These are phyloP conservation scores for Chelidonichthys spinosus DNA, from an alignment of 2,797 vertebrate species.

Conservation along the genomic window DNA sequence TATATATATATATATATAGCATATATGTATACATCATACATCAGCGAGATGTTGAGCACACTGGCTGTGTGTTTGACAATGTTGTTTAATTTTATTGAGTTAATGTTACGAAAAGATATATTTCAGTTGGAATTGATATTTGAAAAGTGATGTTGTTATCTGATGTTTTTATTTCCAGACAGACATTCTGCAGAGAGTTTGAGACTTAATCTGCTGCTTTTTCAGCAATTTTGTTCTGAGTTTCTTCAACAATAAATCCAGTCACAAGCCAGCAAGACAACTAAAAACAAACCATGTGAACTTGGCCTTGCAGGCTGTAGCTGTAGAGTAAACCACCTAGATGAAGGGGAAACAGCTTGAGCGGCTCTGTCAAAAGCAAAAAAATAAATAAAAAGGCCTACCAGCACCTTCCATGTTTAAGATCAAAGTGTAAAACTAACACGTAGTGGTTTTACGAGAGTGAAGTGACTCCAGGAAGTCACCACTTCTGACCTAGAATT, in stretches of 20 bases:
- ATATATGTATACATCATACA: too few relatives aligned
- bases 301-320: not conserved
- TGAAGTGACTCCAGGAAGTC: not conserved
- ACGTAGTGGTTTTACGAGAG: not conserved
- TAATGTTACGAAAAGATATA: not conserved
- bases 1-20: too few relatives aligned
- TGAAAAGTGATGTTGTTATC: not conserved
- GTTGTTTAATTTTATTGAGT: not conserved
- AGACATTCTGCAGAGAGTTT: not conserved
- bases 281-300: not conserved
- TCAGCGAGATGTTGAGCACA: not conserved
- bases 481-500: too few relatives aligned
- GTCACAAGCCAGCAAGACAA: not conserved
- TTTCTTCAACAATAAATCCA: not conserved
- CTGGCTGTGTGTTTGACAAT: not conserved
- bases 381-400: not conserved
- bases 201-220: not conserved
- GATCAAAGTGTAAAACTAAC: not conserved
- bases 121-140: not conserved
- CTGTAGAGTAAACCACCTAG: not conserved
- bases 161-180: not conserved
- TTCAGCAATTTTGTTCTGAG: not conserved
- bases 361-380: not conserved
- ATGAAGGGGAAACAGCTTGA: not conserved
- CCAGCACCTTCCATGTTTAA: not conserved